phyloP scores from a whole-genome alignment of 2,797 vertebrate species.

The Brachyalestes nurse region DNA sequence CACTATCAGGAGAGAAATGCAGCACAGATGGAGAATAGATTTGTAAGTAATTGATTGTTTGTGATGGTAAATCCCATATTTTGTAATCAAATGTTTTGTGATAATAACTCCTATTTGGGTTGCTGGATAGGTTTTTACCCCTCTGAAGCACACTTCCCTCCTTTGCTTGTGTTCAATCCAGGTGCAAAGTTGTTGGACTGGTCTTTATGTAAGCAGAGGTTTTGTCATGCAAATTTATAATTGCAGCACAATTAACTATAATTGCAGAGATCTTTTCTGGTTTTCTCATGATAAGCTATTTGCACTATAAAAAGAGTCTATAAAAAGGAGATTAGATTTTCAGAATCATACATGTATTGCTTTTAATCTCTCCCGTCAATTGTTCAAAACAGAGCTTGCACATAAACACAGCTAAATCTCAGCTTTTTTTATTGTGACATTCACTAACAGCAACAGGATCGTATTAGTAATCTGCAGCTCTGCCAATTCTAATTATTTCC shows the following conservation, averaged over 20 bases:
- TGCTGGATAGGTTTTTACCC: neutral
- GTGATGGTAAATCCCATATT: neutral
- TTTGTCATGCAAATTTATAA: conserved; percentile 64
- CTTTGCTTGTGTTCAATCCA: conserved; percentile 32
- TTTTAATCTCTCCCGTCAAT: conserved; percentile 49
- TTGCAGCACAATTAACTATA: conserved; percentile 59
- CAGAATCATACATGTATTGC: conserved; percentile 45
- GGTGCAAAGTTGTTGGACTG: conserved; percentile 51
- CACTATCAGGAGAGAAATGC: conserved; percentile 6
- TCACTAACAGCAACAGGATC: conserved; percentile 51
- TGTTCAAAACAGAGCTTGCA: conserved; percentile 56
- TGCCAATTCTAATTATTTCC: conserved; percentile 58
- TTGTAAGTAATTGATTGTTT: neutral
- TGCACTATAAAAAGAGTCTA: conserved; percentile 59
- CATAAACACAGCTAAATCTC: conserved; percentile 60
- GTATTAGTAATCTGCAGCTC: conserved; percentile 54
- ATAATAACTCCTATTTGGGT: neutral
- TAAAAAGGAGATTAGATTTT: conserved; percentile 45
- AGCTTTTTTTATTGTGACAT: conserved; percentile 62
- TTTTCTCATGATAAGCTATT: conserved; percentile 56
- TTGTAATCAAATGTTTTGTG: neutral
- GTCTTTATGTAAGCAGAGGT: conserved; percentile 46
- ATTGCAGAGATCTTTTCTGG: conserved; percentile 55
- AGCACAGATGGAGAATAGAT: neutral
- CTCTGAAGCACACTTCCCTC: neutral